A percentile compares a stretch with the other conserved stretches of the same genome.
phyloP scores from a whole-genome alignment of 2,888 invertebrate species.

The Zaprionus lineosus region DNA sequence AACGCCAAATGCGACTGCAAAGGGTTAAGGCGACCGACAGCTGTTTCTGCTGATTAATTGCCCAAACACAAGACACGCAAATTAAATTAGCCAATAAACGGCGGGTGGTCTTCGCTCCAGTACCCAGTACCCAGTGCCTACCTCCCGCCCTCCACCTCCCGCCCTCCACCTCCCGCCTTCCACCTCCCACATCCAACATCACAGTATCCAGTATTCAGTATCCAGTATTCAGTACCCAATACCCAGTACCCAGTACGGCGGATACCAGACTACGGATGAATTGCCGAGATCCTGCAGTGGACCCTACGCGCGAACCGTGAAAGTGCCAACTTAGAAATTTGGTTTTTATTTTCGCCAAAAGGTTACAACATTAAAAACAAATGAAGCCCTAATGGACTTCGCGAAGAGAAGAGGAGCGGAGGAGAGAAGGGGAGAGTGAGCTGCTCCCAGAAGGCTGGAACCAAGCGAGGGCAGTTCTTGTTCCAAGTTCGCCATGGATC shows the following conservation, averaged over 20 bases:
- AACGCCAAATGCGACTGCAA: slow-evolving; percentile 16
- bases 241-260: too few species aligned
- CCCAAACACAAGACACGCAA: slow-evolving; percentile 78
- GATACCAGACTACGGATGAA: too few species aligned
- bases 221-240: too few species aligned
- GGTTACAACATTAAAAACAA: slow-evolving; percentile 77
- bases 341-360: slow-evolving; percentile 64
- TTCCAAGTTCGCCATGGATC: slow-evolving; percentile 34
- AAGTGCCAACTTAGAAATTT: slow-evolving; percentile 73
- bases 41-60: slow-evolving; percentile 77
- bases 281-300: slow-evolving; percentile 2
- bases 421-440: too few species aligned
- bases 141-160: background rate
- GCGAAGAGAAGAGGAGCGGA: slow-evolving; percentile 52
- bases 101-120: slow-evolving; percentile 52
- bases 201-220: too few species aligned
- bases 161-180: too few species aligned
- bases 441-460: slow-evolving; percentile 6
- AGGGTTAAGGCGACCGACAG: slow-evolving; percentile 73
- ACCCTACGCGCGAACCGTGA: slow-evolving; percentile 59
- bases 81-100: slow-evolving; percentile 79
- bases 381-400: slow-evolving; percentile 77
- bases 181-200: too few species aligned
- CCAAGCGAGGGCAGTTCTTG: slow-evolving; percentile 37
- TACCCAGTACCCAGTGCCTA: background rate